phyloP scores from a whole-genome alignment of 1,140 invertebrate species.

The Nymphalis io region DNA sequence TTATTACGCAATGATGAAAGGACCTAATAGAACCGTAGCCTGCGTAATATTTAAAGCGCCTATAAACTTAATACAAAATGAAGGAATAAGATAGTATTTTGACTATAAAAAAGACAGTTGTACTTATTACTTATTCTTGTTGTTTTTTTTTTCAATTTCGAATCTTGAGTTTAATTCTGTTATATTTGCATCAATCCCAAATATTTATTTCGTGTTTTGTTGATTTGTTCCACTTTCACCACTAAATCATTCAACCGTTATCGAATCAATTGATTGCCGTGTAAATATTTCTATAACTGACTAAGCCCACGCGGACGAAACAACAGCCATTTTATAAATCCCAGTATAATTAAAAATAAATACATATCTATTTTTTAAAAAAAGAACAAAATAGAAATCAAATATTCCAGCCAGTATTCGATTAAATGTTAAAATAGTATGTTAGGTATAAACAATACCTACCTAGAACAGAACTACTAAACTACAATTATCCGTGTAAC shows the following conservation, averaged over 20 bases:
- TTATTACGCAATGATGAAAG: constrained; percentile 47
- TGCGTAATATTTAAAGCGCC: neutral
- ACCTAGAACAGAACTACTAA: constrained; percentile 25
- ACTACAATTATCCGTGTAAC: constrained; percentile 53
- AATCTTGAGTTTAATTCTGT: too few species aligned
- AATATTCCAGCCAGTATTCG: too few species aligned
- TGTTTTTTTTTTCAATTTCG: neutral
- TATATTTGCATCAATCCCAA: too few species aligned
- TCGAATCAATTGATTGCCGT: neutral
- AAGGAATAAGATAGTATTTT: neutral
- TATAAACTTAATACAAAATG: neutral
- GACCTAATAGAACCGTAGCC: constrained; percentile 34
- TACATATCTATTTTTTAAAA: neutral
- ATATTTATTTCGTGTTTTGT: neutral
- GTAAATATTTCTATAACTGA: neutral
- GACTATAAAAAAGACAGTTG: neutral
- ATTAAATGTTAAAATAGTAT: neutral
- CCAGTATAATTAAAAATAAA: neutral
- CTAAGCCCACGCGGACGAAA: neutral
- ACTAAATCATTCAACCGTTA: neutral
- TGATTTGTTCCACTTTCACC: neutral
- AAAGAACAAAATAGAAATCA: too few species aligned
- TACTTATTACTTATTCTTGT: too few species aligned
- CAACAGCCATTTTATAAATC: neutral
- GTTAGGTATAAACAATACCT: constrained; percentile 5